Base-by-base conservation (phyloP, 1,140 invertebrate genomes). In the Atta colombica region DNA sequence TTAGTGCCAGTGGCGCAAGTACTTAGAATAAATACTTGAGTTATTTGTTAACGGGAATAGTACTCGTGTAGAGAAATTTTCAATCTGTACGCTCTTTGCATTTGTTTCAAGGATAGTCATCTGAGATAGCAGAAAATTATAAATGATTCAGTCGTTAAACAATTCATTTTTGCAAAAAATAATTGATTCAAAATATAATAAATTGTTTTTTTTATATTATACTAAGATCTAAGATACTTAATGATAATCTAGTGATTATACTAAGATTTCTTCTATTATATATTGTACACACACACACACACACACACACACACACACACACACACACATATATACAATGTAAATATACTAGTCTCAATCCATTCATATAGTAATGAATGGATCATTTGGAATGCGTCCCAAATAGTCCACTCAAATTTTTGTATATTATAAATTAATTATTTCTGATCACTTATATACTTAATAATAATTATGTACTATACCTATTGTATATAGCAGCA, bases 1-100 rank as follows among this genome's bases (percentile, higher is more conserved):
- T 87, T 77, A 85, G 49, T 86, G 28, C 51, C 21, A 77, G 35
- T 77, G 86, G 49, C 71, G 82, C 39, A 86, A 66, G 69, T 84
- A 75, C 80, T 84, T 75, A n/a, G 53, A 58, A 60, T 65, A 84
- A 84, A 28, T 35, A 16, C 25, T n/a, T 84, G 31, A 69, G 35
- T 39, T 61, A 28, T 61, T 61, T 82, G 35, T 66, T 72, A 82
- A 82, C 68, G 39, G 25, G 68, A 74, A 39, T 61, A 84, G 25
- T 75, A 51, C 18, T 74, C 6, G 8, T 71, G 14, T 51, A 74
- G 14, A 74, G 55, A 74, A 82, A 31, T 84, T 69, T 61, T 61
- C 35, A 58, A 7, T 74, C 25, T 60, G 8, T 21, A 53, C 21
- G 16, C 5, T 31, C 25, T n/a, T 72, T 31, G 10, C 31, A 8